A percentile compares a stretch with the other conserved stretches of the same genome.
Evolutionary conservation across 2,888 invertebrate species (phyloP).

Genomic region (Kuschelorhynchus macadamiae): DNA sequence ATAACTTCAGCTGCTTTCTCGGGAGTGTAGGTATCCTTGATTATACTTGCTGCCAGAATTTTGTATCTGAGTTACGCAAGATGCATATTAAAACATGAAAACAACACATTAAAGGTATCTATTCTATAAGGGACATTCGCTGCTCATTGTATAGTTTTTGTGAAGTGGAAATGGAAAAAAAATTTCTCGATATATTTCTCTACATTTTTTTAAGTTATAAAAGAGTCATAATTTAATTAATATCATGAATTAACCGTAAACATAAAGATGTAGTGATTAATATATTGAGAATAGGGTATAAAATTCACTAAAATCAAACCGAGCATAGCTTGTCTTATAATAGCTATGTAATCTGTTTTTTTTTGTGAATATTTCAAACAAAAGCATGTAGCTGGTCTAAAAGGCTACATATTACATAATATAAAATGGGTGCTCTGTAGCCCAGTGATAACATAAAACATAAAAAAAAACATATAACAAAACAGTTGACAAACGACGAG

Average conservation of each 20-base stretch:
- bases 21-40: constrained; percentile 80
- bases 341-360: constrained; percentile 11
- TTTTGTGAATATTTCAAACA: constrained; percentile 52
- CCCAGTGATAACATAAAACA: constrained; percentile 21
- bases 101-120: background rate
- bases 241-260: no score
- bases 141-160: background rate
- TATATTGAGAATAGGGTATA: background rate
- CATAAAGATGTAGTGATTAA: background rate
- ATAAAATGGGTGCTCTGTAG: background rate
- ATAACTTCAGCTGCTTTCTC: constrained; percentile 88
- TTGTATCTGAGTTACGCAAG: constrained; percentile 86
- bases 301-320: background rate
- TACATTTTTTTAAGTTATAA: no score
- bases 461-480: constrained; percentile 14
- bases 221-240: no score
- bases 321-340: constrained; percentile 12
- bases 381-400: constrained; percentile 13
- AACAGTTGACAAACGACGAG: constrained; percentile 23
- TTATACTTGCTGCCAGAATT: constrained; percentile 96
- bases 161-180: constrained; percentile 1
- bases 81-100: constrained; percentile 48
- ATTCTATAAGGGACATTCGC: no score
- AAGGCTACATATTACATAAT: constrained; percentile 11
- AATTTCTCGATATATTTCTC: background rate